Evolutionary conservation across 2,113 vertebrate genomes (phyloP), one percentile per base, ranked within the genome.

Genomic region (Lota lota): DNA sequence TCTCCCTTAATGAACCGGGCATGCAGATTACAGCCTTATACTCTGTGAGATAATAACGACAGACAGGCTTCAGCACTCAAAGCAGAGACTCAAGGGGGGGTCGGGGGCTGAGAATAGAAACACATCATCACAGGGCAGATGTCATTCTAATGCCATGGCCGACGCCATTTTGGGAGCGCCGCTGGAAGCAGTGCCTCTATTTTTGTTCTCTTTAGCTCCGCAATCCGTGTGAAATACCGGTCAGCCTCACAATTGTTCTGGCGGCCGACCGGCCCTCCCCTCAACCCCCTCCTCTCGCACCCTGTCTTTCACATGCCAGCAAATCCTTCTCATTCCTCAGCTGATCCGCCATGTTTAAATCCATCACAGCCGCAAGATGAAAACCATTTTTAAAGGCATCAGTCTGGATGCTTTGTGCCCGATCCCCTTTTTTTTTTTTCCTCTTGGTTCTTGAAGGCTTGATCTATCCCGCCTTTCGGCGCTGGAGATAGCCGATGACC

Each of bases 1-100:
- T 79, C 86, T 86, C 83, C 79, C 86, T 83, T 80, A 79, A 80
- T 76, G 81, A 81, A 85, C 61, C 66, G 47, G 66, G 59, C 66
- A 68, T 50, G 72, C 61, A 82, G 79, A 83, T 88, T 86, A 88
- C 74, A 66, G 80, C 75, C 85, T 77, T 79, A 66, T 63, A 74
- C 69, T 70, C 72, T 24, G 70, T 57, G 64, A 82, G 81, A 84
- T 81, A 74, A 85, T 80, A 71, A 71, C 22, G 33, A 61, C 61
- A 28, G 68, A 69, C 65, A 1, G 54, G 73, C 76, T 82, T 79
- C 77, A 65, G 64, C 75, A 75, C 81, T 71, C 61, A 74, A 80
- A 83, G 79, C 33, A 70, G 80, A 82, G 73, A 72, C 73, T 60
- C 79, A 68, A 36, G 75, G 78, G 75, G 79, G 72, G 73, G 66